Evolutionary conservation across 2,888 invertebrate species (phyloP), one percentile per base, ranked within the genome.

Genomic region (Polymixis lichenea): DNA sequence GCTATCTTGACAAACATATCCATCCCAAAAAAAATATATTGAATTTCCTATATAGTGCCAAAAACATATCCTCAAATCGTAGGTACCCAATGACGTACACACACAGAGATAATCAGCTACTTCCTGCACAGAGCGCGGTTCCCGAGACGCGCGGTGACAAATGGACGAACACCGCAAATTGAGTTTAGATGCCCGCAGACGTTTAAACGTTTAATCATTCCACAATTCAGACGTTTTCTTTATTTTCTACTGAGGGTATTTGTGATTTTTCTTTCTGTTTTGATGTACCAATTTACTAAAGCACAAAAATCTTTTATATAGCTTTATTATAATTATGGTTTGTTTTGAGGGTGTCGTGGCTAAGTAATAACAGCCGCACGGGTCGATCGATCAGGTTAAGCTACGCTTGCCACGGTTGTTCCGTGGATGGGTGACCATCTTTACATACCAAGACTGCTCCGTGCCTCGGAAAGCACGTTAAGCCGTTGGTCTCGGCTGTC

Each of bases 141-240:
- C 88, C 86, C 89, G 86, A 87, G 87, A 89, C 89, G 88, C 69
- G 82, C 86, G 61, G 88, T 93, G 93, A 93, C 92, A 93, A 93
- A 93, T 93, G 93, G 91, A 88, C 75, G 85, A 81, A 84, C 83
- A 83, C 84, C 91, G 87, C 91, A 92, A 93, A 93, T 92, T 91
- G 93, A 93, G 92, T 91, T 91, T 89, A 89, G 88, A 90, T 90
- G 89, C 88, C 83, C 86, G 79, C 86, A 86, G 88, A 88, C 90
- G 85, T 81, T 75, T 82, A 72, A 84, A 85, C 90, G 89, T 88
- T 92, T 91, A 88, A 91, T 91, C 93, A 92, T 92, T 89, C 89
- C 61, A 77, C 79, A 76, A 81, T 87, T 85, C 82, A 78, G 80
- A 84, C 87, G 77, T 88, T 87, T 85, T 80, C 85, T 86, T 86